Base-by-base conservation (phyloP, 2,113 vertebrate species). In the Ameiurus melas region DNA sequence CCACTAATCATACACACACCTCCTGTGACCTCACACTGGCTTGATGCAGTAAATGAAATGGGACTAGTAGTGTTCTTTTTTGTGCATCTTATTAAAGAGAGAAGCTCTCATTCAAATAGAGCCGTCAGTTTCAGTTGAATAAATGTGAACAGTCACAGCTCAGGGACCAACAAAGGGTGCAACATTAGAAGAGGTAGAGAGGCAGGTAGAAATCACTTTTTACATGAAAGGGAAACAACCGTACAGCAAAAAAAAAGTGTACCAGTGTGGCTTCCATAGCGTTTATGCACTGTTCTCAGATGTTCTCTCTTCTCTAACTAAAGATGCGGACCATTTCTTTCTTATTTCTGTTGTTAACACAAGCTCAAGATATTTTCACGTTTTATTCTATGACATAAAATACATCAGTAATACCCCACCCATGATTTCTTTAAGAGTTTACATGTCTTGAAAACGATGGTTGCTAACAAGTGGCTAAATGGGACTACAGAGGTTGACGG, bases 51-150 rank as follows among this genome's bases (percentile, higher is more conserved):
- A 83, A 9, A 13, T 70, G 39, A 58, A 87, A 87, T 62, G 80
- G 55, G 36, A 47, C 36, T 60, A 27, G 12, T 36, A 16, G 43
- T 70, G 3, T 86, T 79, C 22, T 30, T 47, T n/a, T 68, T 22
- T 55, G 27, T 85, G 64, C 19, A 81, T 82, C 9, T 13, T 60
- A 68, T 85, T 43, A 51, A 16, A 47, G 39, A 58, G 53, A 85
- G 30, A 51, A 55, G 17, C 39, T 75, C 39, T 58, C 33, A 62
- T 53, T 19, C 12, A 84, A 87, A 86, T 55, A 53, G 30, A 82
- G 83, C 33, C 30, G 83, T 89, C 85, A 75, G 83, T 81, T 71
- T 83, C 73, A 89, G 58, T 33, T 60, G 62, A 71, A 4, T 68
- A 51, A 36, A 84, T 85, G 58, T 84, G 71, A 91, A 73, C 71